A percentile compares a stretch with the other conserved stretches of the same genome.
Conservation (phyloP, 1,140 invertebrate genomes). For the Philaenus spumarius region DNA sequence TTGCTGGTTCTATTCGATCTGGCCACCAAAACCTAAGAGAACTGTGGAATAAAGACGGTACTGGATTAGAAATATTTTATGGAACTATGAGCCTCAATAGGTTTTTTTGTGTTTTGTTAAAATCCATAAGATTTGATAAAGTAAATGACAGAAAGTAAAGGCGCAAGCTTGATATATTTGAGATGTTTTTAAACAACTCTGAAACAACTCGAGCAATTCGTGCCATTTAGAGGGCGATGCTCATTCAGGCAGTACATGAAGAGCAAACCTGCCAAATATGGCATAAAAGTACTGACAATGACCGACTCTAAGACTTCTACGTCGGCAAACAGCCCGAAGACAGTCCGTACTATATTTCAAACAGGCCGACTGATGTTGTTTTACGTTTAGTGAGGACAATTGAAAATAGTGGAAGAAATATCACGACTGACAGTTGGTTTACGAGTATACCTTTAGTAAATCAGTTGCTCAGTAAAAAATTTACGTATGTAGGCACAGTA, state of each 20-base stretch:
- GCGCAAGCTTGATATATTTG: constrained; percentile 34
- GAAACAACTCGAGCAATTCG: constrained; percentile 35
- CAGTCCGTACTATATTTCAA: no score
- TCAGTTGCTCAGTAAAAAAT: constrained; percentile 32
- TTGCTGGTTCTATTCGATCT: no score
- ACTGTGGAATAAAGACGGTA: constrained; percentile 14
- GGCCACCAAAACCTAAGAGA: constrained; percentile 20
- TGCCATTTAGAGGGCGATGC: constrained; percentile 36
- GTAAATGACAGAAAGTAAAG: constrained; percentile 30
- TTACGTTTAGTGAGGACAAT: constrained; percentile 33
- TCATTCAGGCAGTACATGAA: constrained; percentile 39
- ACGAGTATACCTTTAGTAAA: constrained; percentile 34
- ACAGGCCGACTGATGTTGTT: constrained; percentile 33
- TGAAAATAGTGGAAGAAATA: no score
- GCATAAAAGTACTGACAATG: no score
- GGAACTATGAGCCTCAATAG: constrained; percentile 28
- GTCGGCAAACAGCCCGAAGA: constrained; percentile 33
- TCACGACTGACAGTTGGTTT: no score
- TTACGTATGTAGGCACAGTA: constrained; percentile 36
- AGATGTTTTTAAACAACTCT: constrained; percentile 32
- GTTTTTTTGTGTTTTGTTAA: constrained; percentile 34
- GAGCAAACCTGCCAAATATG: no score
- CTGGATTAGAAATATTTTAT: constrained; percentile 15
- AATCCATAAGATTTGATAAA: constrained; percentile 31
- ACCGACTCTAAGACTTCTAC: constrained; percentile 32